phyloP scores from a whole-genome alignment of 1,140 invertebrate species.

The Penaeus japonicus region DNA sequence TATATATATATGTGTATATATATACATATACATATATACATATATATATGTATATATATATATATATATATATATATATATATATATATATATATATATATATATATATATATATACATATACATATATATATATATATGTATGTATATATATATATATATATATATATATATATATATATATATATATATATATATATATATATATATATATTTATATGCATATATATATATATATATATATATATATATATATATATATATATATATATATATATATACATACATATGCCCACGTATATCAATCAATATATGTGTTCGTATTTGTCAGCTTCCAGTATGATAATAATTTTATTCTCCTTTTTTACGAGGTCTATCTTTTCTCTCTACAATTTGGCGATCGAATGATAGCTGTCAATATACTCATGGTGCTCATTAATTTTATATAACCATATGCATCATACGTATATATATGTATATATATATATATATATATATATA shows the following conservation, averaged over 20 bases:
- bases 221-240: not conserved
- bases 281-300: too few relatives aligned
- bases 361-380: too few relatives aligned
- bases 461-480: too few relatives aligned
- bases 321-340: too few relatives aligned
- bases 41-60: constrained; percentile 3
- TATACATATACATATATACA: not conserved
- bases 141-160: constrained; percentile 8
- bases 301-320: too few relatives aligned
- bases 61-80: constrained; percentile 2
- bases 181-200: constrained; percentile 9
- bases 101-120: constrained; percentile 8
- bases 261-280: not conserved
- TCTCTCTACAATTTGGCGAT: too few relatives aligned
- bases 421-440: too few relatives aligned
- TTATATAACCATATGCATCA: too few relatives aligned
- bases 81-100: constrained; percentile 13
- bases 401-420: too few relatives aligned
- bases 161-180: constrained; percentile 8
- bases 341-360: too few relatives aligned
- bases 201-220: not conserved
- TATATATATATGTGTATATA: constrained; percentile 2
- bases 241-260: not conserved
- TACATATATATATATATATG: not conserved
- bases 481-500: too few relatives aligned